These are phyloP conservation scores for Epicampocera succincta DNA, from an alignment of 2,888 invertebrate genomes.

Conservation along the genomic window DNA sequence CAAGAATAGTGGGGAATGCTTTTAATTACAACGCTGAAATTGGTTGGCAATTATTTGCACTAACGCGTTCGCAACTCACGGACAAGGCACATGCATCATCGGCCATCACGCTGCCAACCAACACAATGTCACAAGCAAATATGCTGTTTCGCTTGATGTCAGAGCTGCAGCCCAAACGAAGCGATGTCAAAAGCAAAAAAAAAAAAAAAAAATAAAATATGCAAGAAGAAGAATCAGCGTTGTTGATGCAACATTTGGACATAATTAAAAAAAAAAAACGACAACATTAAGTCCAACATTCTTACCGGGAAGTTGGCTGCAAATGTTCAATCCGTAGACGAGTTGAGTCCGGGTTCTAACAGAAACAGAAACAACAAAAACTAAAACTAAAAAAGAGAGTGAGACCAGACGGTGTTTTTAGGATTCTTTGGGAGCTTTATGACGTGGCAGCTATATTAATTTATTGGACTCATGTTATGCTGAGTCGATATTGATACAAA, in stretches of 20 bases:
- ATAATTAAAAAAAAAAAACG: conserved; percentile 48
- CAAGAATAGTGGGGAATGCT: conserved; percentile 43
- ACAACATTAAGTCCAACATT: background rate
- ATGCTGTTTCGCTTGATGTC: conserved; percentile 60
- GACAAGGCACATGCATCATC: conserved; percentile 80
- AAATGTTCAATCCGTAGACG: conserved; percentile 26
- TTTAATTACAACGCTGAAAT: conserved; percentile 78
- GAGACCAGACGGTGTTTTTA: conserved; percentile 35
- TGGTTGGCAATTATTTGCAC: conserved; percentile 80
- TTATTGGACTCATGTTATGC: conserved; percentile 81
- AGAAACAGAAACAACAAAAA: background rate
- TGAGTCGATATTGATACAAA: conserved; percentile 82
- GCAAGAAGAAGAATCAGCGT: too few relatives aligned
- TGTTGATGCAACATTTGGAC: conserved; percentile 57
- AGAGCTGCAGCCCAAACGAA: conserved; percentile 59
- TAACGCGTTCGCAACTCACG: conserved; percentile 81
- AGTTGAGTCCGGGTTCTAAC: conserved; percentile 13
- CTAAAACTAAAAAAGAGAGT: conserved; percentile 32
- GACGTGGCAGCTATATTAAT: conserved; percentile 78
- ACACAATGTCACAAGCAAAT: conserved; percentile 37
- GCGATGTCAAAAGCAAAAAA: conserved; percentile 6
- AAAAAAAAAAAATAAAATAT: conserved; percentile 11
- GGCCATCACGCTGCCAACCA: conserved; percentile 43
- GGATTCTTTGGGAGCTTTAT: conserved; percentile 52
- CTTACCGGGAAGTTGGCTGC: conserved; percentile 37